These are phyloP conservation scores for Lordiphosa collinella DNA, from an alignment of 1,140 invertebrate species.

Conservation along the genomic window DNA sequence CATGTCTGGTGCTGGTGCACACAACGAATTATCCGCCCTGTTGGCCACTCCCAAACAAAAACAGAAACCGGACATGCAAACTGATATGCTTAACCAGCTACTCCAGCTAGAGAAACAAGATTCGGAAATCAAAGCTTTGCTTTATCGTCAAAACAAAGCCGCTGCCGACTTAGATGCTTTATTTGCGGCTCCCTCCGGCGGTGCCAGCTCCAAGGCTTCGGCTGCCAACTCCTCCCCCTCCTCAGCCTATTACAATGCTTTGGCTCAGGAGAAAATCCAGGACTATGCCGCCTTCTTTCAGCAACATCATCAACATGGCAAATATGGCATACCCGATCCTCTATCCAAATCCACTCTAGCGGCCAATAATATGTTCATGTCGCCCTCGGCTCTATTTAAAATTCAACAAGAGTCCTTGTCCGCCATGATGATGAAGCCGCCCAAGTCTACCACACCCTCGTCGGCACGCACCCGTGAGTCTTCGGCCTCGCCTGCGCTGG, in stretches of 20 bases:
- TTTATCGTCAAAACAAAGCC: conserved; percentile 73
- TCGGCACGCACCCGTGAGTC: conserved; percentile 67
- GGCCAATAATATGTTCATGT: conserved; percentile 85
- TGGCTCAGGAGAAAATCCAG: conserved; percentile 77
- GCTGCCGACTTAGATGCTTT: conserved; percentile 70
- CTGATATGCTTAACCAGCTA: conserved; percentile 73
- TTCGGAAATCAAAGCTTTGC: conserved; percentile 62
- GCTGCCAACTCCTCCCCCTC: conserved; percentile 43
- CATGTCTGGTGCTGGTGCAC: conserved; percentile 46
- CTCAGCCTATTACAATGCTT: conserved; percentile 69
- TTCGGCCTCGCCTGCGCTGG: conserved; percentile 76
- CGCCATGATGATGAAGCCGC: conserved; percentile 80
- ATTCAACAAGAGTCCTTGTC: conserved; percentile 81
- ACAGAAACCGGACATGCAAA: conserved; percentile 61
- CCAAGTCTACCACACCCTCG: conserved; percentile 65
- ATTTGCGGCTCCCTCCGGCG: conserved; percentile 59
- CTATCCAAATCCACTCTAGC: conserved; percentile 85
- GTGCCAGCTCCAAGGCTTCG: conserved; percentile 32
- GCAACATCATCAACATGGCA: conserved; percentile 70
- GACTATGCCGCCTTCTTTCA: conserved; percentile 76
- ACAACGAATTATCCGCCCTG: conserved; percentile 66
- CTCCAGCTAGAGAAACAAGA: conserved; percentile 74
- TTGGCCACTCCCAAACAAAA: conserved; percentile 29
- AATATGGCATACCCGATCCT: conserved; percentile 82
- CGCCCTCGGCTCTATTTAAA: conserved; percentile 81